phyloP scores from a whole-genome alignment of 2,113 vertebrate species.

The Burhinus bistriatus region DNA sequence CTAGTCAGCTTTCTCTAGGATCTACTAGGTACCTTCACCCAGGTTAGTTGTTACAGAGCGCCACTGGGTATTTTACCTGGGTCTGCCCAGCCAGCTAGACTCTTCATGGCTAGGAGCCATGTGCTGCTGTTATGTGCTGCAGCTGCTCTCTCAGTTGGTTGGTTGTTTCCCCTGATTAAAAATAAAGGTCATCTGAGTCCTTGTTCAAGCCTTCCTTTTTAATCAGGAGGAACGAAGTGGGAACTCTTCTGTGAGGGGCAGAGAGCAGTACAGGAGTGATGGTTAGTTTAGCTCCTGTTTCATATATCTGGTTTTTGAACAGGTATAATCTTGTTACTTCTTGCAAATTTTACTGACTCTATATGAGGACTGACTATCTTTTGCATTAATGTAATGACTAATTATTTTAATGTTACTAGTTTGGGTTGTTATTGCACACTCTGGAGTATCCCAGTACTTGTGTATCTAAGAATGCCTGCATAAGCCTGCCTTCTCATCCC shows the following conservation, averaged over 20 bases:
- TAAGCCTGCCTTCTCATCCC: neutral
- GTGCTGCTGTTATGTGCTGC: neutral
- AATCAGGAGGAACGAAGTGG: rapidly evolving
- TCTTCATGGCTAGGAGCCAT: neutral
- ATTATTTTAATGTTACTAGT: neutral
- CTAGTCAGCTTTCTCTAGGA: neutral
- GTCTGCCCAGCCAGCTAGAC: neutral
- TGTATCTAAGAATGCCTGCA: neutral
- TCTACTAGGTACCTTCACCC: neutral
- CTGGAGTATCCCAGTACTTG: neutral
- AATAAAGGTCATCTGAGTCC: neutral
- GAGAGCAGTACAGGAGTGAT: neutral
- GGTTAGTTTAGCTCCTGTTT: neutral
- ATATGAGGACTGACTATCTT: neutral
- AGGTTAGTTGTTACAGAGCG: neutral
- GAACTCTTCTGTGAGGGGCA: neutral
- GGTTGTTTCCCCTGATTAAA: neutral
- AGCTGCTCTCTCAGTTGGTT: neutral
- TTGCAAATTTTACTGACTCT: neutral
- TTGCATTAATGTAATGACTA: neutral
- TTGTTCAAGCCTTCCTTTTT: neutral
- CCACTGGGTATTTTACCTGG: neutral
- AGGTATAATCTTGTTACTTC: neutral
- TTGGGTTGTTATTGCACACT: neutral
- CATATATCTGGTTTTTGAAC: neutral